Evolutionary conservation across 1,140 invertebrate species (phyloP), one percentile per base, ranked within the genome.

Genomic region (Pemphigus obesinymphae): DNA sequence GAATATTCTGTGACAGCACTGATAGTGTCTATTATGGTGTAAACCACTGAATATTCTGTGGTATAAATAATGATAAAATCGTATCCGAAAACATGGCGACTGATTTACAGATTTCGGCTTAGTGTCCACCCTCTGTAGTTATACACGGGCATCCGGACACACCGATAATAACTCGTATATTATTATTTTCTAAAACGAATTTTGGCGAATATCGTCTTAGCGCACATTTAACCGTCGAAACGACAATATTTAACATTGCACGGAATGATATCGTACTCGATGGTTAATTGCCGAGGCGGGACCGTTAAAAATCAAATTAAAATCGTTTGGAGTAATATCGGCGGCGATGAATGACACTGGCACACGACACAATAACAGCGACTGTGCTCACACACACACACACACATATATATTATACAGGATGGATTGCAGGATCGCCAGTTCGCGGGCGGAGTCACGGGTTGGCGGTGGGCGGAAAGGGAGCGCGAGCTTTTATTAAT

Each of bases 401-500:
- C n/a, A 37, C 34, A 34, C 34, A 66, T 68, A 40, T 40, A 68
- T 37, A 40, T 40, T 23, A 29, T 72, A 72, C 20, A 29, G 31
- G 6, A 29, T 1, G 37, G 31, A 45, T 61, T 23, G 76, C 15
- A 4, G 34, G 15, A 23, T 61, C 34, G 55, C 40, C 43, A 26
- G 23, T 72, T 48, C 26, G n/a, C n/a, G 68, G 45, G 45, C 6
- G 29, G 70, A 50, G 70, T n/a, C 43, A 72, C 15, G 43, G 50
- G 68, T 31, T 8, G 68, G 15, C 23, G 68, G 43, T 11, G 70
- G 5, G 26, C 29, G 45, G 68, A 72, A 29, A 48, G 23, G 34
- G 37, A n/a, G 31, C 11, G 50, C 40, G 40, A 63, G 76, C 53
- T 80, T 80, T 80, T 80, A 80, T 80, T 80, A 80, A 80, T 80